phyloP scores from a whole-genome alignment of 2,888 invertebrate genomes.

The Andrena fulva region DNA sequence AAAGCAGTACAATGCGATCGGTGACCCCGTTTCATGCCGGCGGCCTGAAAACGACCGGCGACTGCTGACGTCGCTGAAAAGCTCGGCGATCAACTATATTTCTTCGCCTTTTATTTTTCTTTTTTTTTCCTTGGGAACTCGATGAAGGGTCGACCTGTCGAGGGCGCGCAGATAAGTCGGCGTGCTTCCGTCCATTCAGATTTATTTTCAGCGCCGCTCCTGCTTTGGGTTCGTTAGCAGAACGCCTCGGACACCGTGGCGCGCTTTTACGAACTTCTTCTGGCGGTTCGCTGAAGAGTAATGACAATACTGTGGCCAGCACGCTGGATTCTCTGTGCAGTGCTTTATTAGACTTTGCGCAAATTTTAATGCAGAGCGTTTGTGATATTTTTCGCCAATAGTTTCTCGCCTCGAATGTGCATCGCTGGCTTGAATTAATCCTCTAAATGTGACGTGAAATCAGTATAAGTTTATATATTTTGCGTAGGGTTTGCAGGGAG shows the following conservation, averaged over 20 bases:
- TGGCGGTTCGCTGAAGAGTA: neutral
- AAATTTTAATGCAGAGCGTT: too few species aligned
- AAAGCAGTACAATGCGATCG: conserved; percentile 74
- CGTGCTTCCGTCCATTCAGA: conserved; percentile 10
- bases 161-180: conserved; percentile 11
- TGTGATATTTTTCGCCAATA: too few species aligned
- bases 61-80: conserved; percentile 56
- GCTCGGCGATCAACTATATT: conserved; percentile 57
- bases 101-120: conserved; percentile 24
- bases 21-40: conserved; percentile 70
- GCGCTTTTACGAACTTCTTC: neutral
- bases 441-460: too few species aligned
- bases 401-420: too few species aligned
- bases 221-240: neutral
- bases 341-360: too few species aligned
- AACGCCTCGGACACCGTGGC: neutral
- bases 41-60: conserved; percentile 64
- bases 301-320: neutral
- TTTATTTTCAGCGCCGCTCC: conserved; percentile 6
- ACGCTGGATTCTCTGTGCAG: too few species aligned
- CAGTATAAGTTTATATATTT: too few species aligned
- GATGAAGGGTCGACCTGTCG: conserved; percentile 29
- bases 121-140: conserved; percentile 27
- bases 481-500: too few species aligned
- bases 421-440: too few species aligned